phyloP scores from a whole-genome alignment of 23 tunicate species.

The Botrylloides violaceus region DNA sequence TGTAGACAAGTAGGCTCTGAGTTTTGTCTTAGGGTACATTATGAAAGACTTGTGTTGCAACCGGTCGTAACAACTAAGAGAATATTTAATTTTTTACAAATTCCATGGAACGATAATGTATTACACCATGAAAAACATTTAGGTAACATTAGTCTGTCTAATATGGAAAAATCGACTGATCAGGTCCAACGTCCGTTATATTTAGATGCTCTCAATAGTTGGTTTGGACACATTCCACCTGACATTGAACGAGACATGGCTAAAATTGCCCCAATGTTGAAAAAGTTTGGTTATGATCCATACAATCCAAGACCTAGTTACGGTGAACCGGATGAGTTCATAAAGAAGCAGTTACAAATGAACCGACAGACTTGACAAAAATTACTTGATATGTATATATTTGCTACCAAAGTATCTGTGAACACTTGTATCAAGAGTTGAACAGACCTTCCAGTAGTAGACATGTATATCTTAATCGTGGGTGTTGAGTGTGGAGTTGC shows the following conservation, averaged over 20 bases:
- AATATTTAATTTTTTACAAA: slow-evolving; percentile 53
- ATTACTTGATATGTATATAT: no score
- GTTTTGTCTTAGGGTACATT: slow-evolving; percentile 75
- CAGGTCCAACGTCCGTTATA: slow-evolving; percentile 93
- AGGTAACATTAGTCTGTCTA: slow-evolving; percentile 78
- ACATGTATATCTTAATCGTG: no score
- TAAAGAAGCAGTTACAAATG: slow-evolving; percentile 6
- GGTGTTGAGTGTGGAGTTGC: no score
- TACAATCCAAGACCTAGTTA: slow-evolving; percentile 50
- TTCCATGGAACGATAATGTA: slow-evolving; percentile 71
- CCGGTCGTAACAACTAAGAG: slow-evolving; percentile 56
- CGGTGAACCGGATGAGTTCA: slow-evolving; percentile 85
- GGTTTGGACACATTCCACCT: slow-evolving; percentile 87
- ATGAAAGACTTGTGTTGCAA: slow-evolving; percentile 84
- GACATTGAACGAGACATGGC: slow-evolving; percentile 83
- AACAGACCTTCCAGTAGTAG: no score
- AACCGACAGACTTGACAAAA: no score
- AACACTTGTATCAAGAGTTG: no score
- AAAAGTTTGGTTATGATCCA: slow-evolving; percentile 86
- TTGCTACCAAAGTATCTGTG: no score
- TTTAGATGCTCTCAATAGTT: slow-evolving; percentile 74
- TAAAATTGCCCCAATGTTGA: slow-evolving; percentile 93
- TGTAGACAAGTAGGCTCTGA: slow-evolving; percentile 64
- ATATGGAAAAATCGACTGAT: slow-evolving; percentile 95
- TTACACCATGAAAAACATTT: slow-evolving; percentile 88